These are phyloP conservation scores for Ectemnius cavifrons DNA, from an alignment of 2,888 invertebrate species.

Conservation along the genomic window DNA sequence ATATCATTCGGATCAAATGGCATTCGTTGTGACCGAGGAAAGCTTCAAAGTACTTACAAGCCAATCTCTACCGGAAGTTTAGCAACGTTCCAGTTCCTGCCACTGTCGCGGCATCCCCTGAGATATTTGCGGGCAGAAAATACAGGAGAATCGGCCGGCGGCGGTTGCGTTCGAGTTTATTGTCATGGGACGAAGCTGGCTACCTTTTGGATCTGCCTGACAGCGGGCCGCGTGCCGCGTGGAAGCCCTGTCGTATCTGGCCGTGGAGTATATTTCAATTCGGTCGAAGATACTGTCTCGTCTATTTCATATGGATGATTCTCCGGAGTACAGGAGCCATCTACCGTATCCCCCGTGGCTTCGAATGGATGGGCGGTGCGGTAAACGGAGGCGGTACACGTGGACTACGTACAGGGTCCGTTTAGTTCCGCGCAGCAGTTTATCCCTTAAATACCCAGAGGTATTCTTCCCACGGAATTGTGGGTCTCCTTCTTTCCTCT, in stretches of 20 bases:
- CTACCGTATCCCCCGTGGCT: neutral
- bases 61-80: conserved; percentile 25
- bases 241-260: conserved; percentile 49
- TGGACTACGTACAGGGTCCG: conserved; percentile 38
- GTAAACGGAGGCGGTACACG: conserved; percentile 23
- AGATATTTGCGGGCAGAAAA: conserved; percentile 5
- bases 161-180: conserved; percentile 35
- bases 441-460: conserved; percentile 68
- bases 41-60: conserved; percentile 18
- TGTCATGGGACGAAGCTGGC: conserved; percentile 28
- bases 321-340: neutral
- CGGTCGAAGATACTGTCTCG: conserved; percentile 49
- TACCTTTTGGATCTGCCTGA: conserved; percentile 24
- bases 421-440: conserved; percentile 61
- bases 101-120: conserved; percentile 21
- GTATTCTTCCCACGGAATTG: conserved; percentile 64
- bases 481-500: conserved; percentile 50
- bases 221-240: conserved; percentile 5
- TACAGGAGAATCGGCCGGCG: conserved; percentile 15
- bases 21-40: neutral
- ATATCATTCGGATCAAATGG: neutral
- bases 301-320: conserved; percentile 60
- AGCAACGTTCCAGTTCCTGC: conserved; percentile 36
- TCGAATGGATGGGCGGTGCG: conserved; percentile 13
- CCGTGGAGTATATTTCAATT: conserved; percentile 61